Conservation (phyloP, 30 jellyfish, hydroid and myxozoan genomes). For the Aurelia aurita region DNA sequence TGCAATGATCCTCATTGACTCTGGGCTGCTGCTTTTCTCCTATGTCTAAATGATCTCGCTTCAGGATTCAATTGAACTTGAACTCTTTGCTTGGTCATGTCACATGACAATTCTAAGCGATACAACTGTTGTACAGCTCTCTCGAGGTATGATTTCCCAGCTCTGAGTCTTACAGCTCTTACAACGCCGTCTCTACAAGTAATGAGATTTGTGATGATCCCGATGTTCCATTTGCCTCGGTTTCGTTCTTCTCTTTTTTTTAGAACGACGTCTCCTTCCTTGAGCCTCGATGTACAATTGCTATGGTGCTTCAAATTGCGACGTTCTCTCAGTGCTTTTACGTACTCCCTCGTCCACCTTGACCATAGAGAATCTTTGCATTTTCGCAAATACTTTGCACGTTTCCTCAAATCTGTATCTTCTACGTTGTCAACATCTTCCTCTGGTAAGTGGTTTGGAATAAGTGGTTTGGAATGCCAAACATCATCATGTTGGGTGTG, state of each 20-base stretch:
- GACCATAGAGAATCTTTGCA: conserved; percentile 65
- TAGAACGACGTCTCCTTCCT: no score
- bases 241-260: no score
- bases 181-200: conserved; percentile 1
- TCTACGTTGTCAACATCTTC: conserved; percentile 34
- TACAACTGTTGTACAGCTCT: not conserved
- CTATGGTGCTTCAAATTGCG: conserved; percentile 41
- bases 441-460: conserved; percentile 17
- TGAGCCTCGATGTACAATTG: no score
- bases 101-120: conserved; percentile 2
- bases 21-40: conserved; percentile 13
- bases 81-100: not conserved
- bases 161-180: conserved; percentile 14
- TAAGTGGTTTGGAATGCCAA: conserved; percentile 26
- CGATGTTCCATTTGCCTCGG: not conserved
- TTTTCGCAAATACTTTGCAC: conserved; percentile 12
- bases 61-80: not conserved
- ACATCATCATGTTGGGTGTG: no score
- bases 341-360: conserved; percentile 65
- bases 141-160: conserved; percentile 12
- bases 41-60: not conserved
- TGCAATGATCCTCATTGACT: no score
- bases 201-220: not conserved
- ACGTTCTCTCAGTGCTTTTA: not conserved
- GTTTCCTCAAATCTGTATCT: conserved; percentile 48